Conservation (phyloP, 2,113 vertebrate species). For the Chaetodon auriga region DNA sequence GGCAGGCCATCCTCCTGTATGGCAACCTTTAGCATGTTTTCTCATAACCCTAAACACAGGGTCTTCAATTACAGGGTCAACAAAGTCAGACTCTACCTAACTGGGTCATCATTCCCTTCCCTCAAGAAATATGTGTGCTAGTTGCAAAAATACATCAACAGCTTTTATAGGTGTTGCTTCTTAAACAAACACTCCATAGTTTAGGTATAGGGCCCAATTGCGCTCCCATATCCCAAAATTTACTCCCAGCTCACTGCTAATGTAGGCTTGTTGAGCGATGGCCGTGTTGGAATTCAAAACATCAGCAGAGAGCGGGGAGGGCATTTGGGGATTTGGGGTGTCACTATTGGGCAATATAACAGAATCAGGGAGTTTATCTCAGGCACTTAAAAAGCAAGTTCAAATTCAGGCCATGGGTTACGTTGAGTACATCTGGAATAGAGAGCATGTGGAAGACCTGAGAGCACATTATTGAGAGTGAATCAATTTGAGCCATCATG, state of each 20-base stretch:
- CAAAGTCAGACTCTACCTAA: background rate
- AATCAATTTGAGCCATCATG: background rate
- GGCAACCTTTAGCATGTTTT: background rate
- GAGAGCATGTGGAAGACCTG: slow-evolving; percentile 19
- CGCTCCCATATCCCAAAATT: slow-evolving; percentile 3
- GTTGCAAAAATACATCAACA: background rate
- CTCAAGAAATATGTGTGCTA: background rate
- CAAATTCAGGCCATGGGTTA: slow-evolving; percentile 23
- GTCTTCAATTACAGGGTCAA: slow-evolving; percentile 26
- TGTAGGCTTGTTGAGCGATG: slow-evolving; percentile 24
- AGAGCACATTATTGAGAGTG: slow-evolving; percentile 4
- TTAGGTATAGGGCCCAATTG: background rate
- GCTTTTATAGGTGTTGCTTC: slow-evolving; percentile 17
- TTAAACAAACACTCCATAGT: slow-evolving; percentile 1
- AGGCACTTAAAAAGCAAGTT: slow-evolving; percentile 11
- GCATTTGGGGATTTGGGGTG: slow-evolving; percentile 28
- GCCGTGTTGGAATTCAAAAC: slow-evolving; percentile 34
- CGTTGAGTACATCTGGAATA: slow-evolving; percentile 7
- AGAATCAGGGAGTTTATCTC: slow-evolving; percentile 8
- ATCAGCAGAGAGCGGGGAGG: background rate
- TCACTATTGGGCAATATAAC: background rate
- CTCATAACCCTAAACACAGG: slow-evolving; percentile 15
- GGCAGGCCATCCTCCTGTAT: background rate
- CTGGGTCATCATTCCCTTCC: background rate
- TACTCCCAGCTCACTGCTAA: slow-evolving; percentile 8